Percentiles rank a stretch among this genome's conserved stretches.
These are phyloP conservation scores for Volucella inflata DNA, from an alignment of 2,888 invertebrate species.

Conservation along the genomic window DNA sequence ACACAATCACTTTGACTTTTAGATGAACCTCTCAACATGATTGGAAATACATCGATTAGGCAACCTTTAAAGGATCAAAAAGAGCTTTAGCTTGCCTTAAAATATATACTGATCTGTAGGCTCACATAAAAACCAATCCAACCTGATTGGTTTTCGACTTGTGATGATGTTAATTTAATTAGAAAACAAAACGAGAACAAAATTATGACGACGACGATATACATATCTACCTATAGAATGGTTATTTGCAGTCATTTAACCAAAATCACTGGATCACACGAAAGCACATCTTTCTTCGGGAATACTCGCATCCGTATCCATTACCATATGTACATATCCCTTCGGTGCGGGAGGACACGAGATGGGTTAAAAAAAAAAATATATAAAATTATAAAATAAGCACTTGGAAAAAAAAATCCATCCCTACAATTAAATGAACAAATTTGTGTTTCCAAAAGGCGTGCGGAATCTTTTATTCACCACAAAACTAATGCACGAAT, in stretches of 20 bases:
- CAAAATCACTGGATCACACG: slow-evolving; percentile 47
- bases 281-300: slow-evolving; percentile 27
- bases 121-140: slow-evolving; percentile 5
- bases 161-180: slow-evolving; percentile 70
- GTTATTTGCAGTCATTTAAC: slow-evolving; percentile 57
- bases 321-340: too few relatives aligned
- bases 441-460: not conserved
- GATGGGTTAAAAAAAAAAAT: too few relatives aligned
- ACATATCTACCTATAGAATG: slow-evolving; percentile 56
- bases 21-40: not conserved
- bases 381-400: not conserved
- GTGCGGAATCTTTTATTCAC: slow-evolving; percentile 11
- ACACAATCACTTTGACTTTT: not conserved
- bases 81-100: not conserved
- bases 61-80: not conserved
- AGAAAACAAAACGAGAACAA: slow-evolving; percentile 41
- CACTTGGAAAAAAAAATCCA: not conserved
- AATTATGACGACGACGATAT: slow-evolving; percentile 1
- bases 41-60: slow-evolving; percentile 45
- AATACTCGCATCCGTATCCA: not conserved
- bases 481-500: slow-evolving; percentile 18
- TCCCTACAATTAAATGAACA: not conserved
- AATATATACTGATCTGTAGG: not conserved
- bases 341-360: too few relatives aligned
- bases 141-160: slow-evolving; percentile 55